phyloP scores from a whole-genome alignment of 2,113 vertebrate genomes.

The Phoenicopterus ruber region DNA sequence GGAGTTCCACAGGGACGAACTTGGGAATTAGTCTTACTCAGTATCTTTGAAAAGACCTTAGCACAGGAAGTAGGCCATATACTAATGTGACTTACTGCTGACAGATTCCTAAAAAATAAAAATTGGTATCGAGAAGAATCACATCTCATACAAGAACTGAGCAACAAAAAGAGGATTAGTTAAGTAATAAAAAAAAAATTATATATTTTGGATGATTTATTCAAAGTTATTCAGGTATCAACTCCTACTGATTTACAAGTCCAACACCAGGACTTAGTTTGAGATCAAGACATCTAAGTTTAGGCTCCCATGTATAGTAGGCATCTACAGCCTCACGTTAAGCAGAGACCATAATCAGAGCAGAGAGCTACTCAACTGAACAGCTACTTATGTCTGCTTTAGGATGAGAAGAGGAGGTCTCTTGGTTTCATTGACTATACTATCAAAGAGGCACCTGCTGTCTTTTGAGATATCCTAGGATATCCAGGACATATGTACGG shows the following conservation, averaged over 20 bases:
- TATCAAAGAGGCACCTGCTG: neutral
- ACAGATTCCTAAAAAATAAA: neutral
- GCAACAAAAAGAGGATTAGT: neutral
- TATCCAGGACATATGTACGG: neutral
- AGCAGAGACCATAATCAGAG: neutral
- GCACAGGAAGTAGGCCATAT: neutral
- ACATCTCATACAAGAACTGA: neutral
- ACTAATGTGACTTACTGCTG: neutral
- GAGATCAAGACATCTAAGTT: neutral
- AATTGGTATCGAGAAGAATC: neutral
- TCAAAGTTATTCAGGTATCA: neutral
- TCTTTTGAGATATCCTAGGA: neutral
- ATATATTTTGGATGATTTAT: neutral
- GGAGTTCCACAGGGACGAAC: neutral
- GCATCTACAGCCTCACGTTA: neutral
- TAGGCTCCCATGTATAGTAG: neutral
- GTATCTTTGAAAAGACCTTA: conserved; percentile 19
- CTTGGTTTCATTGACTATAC: neutral
- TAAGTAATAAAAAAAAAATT: neutral
- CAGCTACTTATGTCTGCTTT: neutral
- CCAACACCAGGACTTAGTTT: neutral
- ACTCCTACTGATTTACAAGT: neutral
- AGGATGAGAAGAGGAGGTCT: neutral
- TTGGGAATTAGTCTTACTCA: neutral
- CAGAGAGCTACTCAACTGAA: neutral